A percentile compares a stretch with the other conserved stretches of the same genome.
phyloP scores from a whole-genome alignment of 2,797 vertebrate species.

The Heteromormyrus szaboi region DNA sequence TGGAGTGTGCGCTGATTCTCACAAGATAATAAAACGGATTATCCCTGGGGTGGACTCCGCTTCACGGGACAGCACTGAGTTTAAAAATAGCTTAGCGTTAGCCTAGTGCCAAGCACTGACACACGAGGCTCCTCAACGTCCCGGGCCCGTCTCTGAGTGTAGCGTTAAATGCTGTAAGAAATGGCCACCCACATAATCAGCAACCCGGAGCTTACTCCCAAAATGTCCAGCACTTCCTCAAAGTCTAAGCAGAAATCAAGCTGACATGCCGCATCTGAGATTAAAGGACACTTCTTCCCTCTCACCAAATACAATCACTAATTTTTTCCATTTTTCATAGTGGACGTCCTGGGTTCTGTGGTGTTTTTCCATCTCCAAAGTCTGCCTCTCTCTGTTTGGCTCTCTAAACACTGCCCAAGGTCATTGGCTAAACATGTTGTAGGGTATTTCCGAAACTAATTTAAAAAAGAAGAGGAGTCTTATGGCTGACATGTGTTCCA shows the following conservation, averaged over 20 bases:
- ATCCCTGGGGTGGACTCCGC: background rate
- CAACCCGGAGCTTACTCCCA: background rate
- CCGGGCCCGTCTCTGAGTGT: background rate
- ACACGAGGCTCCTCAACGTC: background rate
- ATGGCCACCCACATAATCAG: background rate
- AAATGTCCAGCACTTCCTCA: background rate
- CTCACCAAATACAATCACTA: background rate
- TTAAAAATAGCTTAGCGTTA: background rate
- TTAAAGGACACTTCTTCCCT: background rate
- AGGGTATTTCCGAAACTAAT: too few relatives aligned
- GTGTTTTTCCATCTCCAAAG: background rate
- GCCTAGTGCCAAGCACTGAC: background rate
- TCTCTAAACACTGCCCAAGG: background rate
- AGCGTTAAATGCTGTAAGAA: background rate
- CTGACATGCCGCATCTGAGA: background rate
- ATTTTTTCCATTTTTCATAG: background rate
- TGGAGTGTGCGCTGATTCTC: background rate
- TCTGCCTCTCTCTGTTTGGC: background rate
- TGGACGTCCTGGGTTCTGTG: background rate
- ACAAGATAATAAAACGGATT: background rate
- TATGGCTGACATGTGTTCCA: too few relatives aligned
- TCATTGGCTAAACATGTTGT: background rate
- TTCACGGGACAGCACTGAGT: background rate
- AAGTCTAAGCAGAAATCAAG: background rate
- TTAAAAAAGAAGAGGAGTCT: too few relatives aligned